Base-by-base conservation (phyloP, 2,888 invertebrate species). In the Lasioglossum oenotherae region DNA sequence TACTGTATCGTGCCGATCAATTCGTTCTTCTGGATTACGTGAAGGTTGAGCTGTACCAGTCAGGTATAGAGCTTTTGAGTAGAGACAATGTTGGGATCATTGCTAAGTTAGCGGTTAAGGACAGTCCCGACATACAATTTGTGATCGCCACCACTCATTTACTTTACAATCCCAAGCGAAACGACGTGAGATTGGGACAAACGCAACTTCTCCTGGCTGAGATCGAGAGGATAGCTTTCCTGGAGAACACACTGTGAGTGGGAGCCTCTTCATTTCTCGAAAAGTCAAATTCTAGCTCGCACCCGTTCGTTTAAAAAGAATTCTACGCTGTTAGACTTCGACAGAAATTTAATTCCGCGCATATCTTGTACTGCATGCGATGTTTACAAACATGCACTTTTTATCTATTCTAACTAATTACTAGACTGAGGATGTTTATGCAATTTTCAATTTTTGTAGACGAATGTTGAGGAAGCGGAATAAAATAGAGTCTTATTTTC, bases 81-180 rank as follows among this genome's bases (percentile, higher is more conserved):
- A 96, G 99, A 19, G 98, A 99, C 93, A 99, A 99, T 95, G 97
- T 99, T 76, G 99, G 97, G 0, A 94, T 99, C 16, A 96, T 99
- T 81, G 97, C 97, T 5, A 98, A 98, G 94, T 96, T 99, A 82
- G 95, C 95, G 27, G 96, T 97, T 0, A 96, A 95, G 84, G 92
- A 94, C 0, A 92, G 95, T 78, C 96, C 96, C 0, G 90, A 95
- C 1, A 95, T 96, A 1, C 95, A 96, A 12, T 95, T 99, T 67
- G 96, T 98, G 77, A 97, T 99, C 0, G 98, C 98, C 5, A 99
- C 98, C 19, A 99, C 99, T 0, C 99, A 99, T 95, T 96, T 99
- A 73, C 96, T 99, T 16, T 99, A 98, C 95, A 99, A 99, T 96
- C 99, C 98, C 0, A 97, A 96, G 89, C 96, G 99, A 64, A 97